These are phyloP conservation scores for Caenorhabditis sp. DNA, from an alignment of 2,888 invertebrate genomes.

Conservation along the genomic window DNA sequence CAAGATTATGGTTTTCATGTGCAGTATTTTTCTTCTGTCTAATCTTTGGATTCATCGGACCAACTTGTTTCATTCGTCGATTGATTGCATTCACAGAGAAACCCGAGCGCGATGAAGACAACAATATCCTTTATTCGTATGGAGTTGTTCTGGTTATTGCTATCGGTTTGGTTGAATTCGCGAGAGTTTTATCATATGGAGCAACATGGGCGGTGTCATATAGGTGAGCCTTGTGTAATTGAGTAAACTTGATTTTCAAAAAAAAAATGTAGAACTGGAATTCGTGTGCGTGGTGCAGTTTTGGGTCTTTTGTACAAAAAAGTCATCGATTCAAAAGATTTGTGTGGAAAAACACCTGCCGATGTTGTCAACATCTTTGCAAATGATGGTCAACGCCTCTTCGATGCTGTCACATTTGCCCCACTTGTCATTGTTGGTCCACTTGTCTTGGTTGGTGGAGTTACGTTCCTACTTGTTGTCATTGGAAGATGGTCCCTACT, in stretches of 20 bases:
- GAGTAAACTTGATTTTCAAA: neutral
- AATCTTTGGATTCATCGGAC: constrained; percentile 70
- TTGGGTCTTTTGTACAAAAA: constrained; percentile 72
- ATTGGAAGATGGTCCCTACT: constrained; percentile 73
- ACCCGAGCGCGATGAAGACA: constrained; percentile 40
- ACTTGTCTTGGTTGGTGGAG: constrained; percentile 71
- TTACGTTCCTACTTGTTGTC: constrained; percentile 71
- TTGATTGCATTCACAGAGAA: constrained; percentile 67
- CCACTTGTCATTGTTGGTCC: constrained; percentile 72
- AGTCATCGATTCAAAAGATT: constrained; percentile 31
- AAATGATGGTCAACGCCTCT: constrained; percentile 73
- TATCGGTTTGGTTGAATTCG: constrained; percentile 64
- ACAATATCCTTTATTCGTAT: constrained; percentile 26
- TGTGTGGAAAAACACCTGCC: constrained; percentile 34
- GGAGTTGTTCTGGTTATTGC: constrained; percentile 25
- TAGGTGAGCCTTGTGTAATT: constrained; percentile 14
- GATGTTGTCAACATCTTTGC: constrained; percentile 72
- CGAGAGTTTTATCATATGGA: constrained; percentile 71
- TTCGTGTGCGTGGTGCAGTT: constrained; percentile 72
- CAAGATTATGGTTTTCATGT: constrained; percentile 69
- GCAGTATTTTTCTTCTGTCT: constrained; percentile 67
- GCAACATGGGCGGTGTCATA: constrained; percentile 72
- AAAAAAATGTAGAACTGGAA: constrained; percentile 68
- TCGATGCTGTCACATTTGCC: constrained; percentile 72
- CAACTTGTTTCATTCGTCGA: constrained; percentile 68